phyloP scores from a whole-genome alignment of 2,797 vertebrate species.

The Cephalopachus bancanus region DNA sequence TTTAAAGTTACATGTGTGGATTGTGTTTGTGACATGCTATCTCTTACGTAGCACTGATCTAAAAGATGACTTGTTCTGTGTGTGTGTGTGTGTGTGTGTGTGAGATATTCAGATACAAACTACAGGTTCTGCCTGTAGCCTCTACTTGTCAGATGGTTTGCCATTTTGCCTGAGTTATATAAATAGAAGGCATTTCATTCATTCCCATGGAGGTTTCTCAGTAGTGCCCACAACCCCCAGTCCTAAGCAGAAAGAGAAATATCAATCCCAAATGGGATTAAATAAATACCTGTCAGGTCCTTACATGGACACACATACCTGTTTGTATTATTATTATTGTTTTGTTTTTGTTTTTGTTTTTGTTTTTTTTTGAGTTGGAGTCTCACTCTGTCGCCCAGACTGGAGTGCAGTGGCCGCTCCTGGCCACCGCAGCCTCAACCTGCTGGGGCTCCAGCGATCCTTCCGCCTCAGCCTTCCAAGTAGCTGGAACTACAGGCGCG shows the following conservation, averaged over 20 bases:
- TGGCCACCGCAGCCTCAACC: no score
- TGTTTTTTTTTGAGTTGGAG: no score
- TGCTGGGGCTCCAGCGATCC: no score
- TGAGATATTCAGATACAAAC: constrained; percentile 29
- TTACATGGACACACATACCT: background rate
- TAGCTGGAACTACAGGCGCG: no score
- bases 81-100: background rate
- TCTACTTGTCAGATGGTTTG: constrained; percentile 35
- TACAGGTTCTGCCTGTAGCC: background rate
- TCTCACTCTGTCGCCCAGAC: no score
- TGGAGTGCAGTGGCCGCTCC: no score
- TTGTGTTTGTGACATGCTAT: background rate
- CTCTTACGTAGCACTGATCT: constrained; percentile 22
- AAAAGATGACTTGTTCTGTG: constrained; percentile 23
- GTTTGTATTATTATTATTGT: background rate
- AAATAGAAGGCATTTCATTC: constrained; percentile 56
- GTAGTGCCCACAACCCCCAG: background rate
- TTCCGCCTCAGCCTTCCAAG: no score
- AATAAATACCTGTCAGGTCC: fast-evolving
- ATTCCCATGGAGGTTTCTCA: constrained; percentile 19
- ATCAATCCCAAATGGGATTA: background rate
- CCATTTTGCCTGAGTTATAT: background rate
- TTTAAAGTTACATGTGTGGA: background rate
- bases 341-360: background rate
- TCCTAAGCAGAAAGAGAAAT: constrained; percentile 22